These are phyloP conservation scores for Pogonocichla stellata DNA, from an alignment of 2,113 vertebrate species.

Conservation along the genomic window DNA sequence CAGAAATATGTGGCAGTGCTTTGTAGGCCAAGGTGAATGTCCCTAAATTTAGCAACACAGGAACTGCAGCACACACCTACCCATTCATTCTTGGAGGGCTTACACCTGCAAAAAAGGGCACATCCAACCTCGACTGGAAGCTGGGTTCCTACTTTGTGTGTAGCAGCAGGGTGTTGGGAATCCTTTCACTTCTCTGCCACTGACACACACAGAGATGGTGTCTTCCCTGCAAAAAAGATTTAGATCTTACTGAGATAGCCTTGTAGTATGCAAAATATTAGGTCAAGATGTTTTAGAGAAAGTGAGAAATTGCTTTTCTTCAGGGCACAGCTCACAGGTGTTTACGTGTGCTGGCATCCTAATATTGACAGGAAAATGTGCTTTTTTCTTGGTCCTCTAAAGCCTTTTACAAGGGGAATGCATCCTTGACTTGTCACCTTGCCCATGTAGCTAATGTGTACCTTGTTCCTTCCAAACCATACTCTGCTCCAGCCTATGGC, in stretches of 20 bases:
- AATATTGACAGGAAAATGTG: neutral
- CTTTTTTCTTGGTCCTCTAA: neutral
- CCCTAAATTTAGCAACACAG: neutral
- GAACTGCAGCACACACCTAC: neutral
- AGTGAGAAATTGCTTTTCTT: neutral
- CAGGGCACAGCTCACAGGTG: neutral
- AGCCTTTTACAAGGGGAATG: neutral
- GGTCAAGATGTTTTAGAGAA: neutral
- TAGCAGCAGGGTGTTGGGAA: neutral
- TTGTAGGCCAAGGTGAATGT: neutral
- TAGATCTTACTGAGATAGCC: neutral
- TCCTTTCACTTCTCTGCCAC: neutral
- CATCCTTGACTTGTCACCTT: neutral
- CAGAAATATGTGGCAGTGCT: neutral
- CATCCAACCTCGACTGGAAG: neutral
- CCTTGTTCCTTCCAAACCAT: neutral
- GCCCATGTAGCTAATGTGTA: neutral
- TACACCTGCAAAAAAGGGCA: neutral
- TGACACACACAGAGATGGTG: neutral
- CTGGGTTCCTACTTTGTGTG: accelerated
- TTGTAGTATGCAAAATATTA: neutral
- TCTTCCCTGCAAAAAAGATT: neutral
- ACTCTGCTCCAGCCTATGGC: neutral
- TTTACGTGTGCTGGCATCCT: neutral
- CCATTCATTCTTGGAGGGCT: neutral